phyloP scores from a whole-genome alignment of 2,113 vertebrate genomes.

The Atrichornis clamosus region DNA sequence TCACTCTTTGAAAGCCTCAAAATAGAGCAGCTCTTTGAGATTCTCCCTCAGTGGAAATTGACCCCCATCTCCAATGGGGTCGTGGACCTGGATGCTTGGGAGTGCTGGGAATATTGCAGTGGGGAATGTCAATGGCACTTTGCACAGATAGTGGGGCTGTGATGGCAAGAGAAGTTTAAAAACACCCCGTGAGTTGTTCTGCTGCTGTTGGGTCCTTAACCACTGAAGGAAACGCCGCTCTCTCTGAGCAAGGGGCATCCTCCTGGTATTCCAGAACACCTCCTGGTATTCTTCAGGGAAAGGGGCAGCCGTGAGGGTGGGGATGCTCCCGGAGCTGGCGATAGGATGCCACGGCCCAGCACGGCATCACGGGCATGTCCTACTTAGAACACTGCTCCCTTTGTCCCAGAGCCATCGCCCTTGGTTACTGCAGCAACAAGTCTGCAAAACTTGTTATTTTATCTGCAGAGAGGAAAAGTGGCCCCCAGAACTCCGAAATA shows the following conservation, averaged over 20 bases:
- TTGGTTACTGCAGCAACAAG: conserved; percentile 50
- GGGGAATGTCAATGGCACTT: not conserved
- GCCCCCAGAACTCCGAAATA: not conserved
- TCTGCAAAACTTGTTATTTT: conserved; percentile 40
- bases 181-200: not conserved
- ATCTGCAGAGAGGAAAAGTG: not conserved
- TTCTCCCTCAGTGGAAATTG: not conserved
- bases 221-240: not conserved
- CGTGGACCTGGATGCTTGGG: not conserved
- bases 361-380: conserved; percentile 1
- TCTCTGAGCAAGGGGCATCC: not conserved
- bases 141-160: not conserved
- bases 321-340: not conserved
- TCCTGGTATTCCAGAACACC: not conserved
- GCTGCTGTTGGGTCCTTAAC: not conserved
- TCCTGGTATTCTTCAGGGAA: not conserved
- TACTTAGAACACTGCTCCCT: conserved; percentile 57
- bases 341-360: not conserved
- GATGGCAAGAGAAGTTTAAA: not conserved
- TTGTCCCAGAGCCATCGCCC: conserved; percentile 12
- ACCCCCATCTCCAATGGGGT: not conserved
- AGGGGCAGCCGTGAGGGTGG: not conserved
- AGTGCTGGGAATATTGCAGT: not conserved
- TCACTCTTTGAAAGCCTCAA: not conserved
- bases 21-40: not conserved